Conservation (phyloP, 2,888 invertebrate genomes). For the Tenthredo notha region DNA sequence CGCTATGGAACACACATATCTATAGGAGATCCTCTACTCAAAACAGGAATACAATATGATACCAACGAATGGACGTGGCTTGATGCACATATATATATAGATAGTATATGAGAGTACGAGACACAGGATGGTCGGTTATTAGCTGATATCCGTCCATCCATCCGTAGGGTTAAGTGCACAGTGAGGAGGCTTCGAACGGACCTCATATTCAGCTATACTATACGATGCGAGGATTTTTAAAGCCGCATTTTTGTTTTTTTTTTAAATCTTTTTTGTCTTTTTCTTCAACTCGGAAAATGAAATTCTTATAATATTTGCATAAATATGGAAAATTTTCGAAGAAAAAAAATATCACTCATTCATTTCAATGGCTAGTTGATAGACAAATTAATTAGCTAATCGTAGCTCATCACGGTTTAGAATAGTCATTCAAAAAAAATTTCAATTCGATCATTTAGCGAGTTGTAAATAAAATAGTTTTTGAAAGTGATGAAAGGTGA, state of each 20-base stretch:
- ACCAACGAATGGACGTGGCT: conserved; percentile 10
- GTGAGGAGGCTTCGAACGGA: neutral
- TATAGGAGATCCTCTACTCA: neutral
- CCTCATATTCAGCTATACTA: conserved; percentile 14
- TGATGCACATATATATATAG: neutral
- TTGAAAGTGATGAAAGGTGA: too few relatives aligned
- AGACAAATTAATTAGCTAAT: too few relatives aligned
- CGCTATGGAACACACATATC: neutral
- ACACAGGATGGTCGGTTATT: conserved; percentile 55
- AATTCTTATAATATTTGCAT: neutral
- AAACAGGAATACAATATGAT: conserved; percentile 27
- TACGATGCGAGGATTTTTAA: neutral
- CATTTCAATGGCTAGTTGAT: too few relatives aligned
- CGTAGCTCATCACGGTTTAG: too few relatives aligned
- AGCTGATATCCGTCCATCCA: conserved; percentile 52
- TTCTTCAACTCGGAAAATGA: neutral
- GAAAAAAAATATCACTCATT: too few relatives aligned
- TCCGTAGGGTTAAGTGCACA: conserved; percentile 36
- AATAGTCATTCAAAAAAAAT: too few relatives aligned
- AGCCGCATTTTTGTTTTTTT: neutral
- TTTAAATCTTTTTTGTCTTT: neutral
- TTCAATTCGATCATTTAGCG: too few relatives aligned
- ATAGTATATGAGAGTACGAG: conserved; percentile 18
- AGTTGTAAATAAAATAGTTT: too few relatives aligned
- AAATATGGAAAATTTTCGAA: too few relatives aligned